Evolutionary conservation across 2,888 invertebrate genomes (phyloP).

Genomic region (Scaptomyza polygonia): DNA sequence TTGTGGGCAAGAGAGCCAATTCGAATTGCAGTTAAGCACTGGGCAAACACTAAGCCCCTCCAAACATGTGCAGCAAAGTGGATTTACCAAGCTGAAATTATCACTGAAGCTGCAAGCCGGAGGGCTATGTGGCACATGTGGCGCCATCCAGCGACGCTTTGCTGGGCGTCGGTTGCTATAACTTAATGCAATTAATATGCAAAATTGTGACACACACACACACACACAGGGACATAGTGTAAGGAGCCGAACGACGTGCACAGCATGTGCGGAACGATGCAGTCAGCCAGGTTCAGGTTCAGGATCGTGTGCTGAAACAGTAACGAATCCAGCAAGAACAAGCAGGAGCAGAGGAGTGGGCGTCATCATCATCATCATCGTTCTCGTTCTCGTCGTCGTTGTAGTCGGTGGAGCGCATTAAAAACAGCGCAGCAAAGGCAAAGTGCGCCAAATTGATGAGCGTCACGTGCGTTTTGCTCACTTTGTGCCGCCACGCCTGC

Average conservation of each 20-base stretch:
- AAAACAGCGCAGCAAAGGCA: constrained; percentile 69
- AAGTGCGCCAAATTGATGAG: constrained; percentile 82
- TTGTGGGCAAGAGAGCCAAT: constrained; percentile 33
- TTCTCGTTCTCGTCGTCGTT: constrained; percentile 20
- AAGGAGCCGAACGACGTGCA: constrained; percentile 60
- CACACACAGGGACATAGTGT: constrained; percentile 22
- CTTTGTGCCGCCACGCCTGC: constrained; percentile 57
- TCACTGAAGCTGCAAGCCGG: constrained; percentile 59
- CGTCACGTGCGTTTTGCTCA: constrained; percentile 81
- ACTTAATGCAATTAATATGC: constrained; percentile 83
- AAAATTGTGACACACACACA: constrained; percentile 80
- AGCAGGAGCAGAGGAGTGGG: constrained; percentile 12
- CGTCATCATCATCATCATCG: constrained; percentile 19
- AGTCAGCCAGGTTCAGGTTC: constrained; percentile 59
- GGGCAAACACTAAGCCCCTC: constrained; percentile 49
- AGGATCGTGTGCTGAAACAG: constrained; percentile 60
- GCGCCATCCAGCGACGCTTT: constrained; percentile 58
- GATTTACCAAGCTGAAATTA: constrained; percentile 77
- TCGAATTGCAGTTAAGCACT: constrained; percentile 65
- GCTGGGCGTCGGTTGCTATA: constrained; percentile 65
- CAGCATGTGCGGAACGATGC: constrained; percentile 80
- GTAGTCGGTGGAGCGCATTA: constrained; percentile 66
- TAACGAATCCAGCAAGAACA: constrained; percentile 49
- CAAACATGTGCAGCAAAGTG: constrained; percentile 78
- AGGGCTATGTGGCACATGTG: constrained; percentile 67